Base-by-base conservation (phyloP, 2,888 invertebrate genomes). In the Ditula angustiorana region DNA sequence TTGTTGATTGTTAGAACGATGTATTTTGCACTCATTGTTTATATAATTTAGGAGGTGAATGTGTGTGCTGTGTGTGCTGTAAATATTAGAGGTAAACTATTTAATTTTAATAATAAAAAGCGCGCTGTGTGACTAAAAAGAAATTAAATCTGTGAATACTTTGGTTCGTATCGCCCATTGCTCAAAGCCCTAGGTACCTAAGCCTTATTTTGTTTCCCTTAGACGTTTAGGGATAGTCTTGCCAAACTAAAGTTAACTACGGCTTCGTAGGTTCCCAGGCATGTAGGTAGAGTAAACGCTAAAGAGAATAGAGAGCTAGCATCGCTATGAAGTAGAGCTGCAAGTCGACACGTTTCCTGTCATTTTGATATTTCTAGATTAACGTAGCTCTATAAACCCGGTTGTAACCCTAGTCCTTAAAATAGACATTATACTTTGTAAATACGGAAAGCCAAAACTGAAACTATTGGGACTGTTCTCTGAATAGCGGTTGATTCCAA, bases 1-100 rank as follows among this genome's bases (percentile, higher is more conserved):
- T 84, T 85, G 84, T 87, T 87, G 79, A 79, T 86, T 82, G 81
- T 88, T 88, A 88, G 83, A 76, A 81, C 57, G 59, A 71, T 55
- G 61, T 61, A 61, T 71, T 72, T 74, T 81, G 89, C 89, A 90
- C 89, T 82, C 70, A 81, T 78, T 76, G 73, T 83, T 81, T 78
- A 73, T 80, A 81, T 81, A 64, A 72, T 78, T 81, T 81, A 80
- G 75, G 71, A 76, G 73, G 61, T 67, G 66, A 71, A 76, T 75
- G 76, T 78, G 77, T 81, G 82, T 81, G 82, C 78, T 78, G 77
- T 81, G 82, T 81, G 82, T 78, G 75, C 77, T 90, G 90, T 90
- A 90, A 80, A 90, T 89, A 89, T 65, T 79, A 78, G 70, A 60
- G 68, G 30, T 84, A 83, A 82, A 81, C 71, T 82, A 79, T 76